Percentiles rank a stretch among this genome's conserved stretches.
These are phyloP conservation scores for Buathra laborator DNA, from an alignment of 2,888 invertebrate genomes.

Conservation along the genomic window DNA sequence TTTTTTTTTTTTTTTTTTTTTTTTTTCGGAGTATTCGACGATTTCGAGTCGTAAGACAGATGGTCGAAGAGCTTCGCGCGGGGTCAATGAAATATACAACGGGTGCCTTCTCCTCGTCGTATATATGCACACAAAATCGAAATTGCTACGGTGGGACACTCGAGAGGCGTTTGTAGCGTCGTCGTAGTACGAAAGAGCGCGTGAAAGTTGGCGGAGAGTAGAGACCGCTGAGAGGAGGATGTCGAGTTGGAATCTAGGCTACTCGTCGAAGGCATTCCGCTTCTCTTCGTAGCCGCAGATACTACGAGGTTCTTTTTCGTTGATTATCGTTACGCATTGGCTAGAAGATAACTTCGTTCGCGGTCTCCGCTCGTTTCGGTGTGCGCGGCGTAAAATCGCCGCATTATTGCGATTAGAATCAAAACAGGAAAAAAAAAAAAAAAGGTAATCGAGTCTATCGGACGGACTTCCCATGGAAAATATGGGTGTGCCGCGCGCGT, in stretches of 20 bases:
- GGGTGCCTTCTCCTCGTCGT: not conserved
- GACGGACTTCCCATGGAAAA: conserved; percentile 1
- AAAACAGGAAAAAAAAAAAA: not conserved
- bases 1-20: too few species aligned
- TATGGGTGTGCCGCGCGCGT: conserved; percentile 43
- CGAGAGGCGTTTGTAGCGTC: conserved; percentile 20
- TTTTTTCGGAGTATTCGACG: conserved; percentile 18
- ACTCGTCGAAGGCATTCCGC: conserved; percentile 70
- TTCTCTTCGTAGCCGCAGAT: conserved; percentile 51
- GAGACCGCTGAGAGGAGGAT: conserved; percentile 50
- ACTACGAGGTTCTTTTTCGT: conserved; percentile 20
- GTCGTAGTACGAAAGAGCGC: conserved; percentile 43
- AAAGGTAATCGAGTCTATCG: not conserved
- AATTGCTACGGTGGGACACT: conserved; percentile 42
- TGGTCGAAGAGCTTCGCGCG: conserved; percentile 16
- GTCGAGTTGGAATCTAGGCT: conserved; percentile 72
- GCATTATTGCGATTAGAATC: not conserved
- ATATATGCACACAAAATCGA: conserved; percentile 44
- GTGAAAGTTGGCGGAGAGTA: conserved; percentile 51
- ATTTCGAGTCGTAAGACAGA: conserved; percentile 31
- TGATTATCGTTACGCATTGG: not conserved
- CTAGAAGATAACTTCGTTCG: not conserved
- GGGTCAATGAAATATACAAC: conserved; percentile 39
- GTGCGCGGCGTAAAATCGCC: not conserved
- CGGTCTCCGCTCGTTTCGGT: not conserved